Percentiles rank a stretch among this genome's conserved stretches.
phyloP scores from a whole-genome alignment of 2,113 vertebrate genomes.

The Heterotilapia buettikoferi region DNA sequence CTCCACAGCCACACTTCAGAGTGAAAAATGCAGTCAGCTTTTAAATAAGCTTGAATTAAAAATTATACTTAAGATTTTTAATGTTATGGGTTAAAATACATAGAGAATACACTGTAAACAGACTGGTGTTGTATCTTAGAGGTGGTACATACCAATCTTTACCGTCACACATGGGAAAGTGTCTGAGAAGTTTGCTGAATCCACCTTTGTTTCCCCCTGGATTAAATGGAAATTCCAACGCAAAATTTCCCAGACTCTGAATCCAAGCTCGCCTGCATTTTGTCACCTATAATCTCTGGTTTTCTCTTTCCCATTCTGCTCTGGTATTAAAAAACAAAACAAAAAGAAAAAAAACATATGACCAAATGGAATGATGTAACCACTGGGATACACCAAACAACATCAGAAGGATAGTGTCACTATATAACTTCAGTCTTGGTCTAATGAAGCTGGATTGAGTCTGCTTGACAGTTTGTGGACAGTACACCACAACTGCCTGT shows the following conservation, averaged over 20 bases:
- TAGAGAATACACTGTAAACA: not conserved
- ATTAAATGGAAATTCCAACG: not conserved
- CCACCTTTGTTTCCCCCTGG: not conserved
- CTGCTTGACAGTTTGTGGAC: slow-evolving; percentile 2
- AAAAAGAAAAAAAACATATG: not conserved
- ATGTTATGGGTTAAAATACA: not conserved
- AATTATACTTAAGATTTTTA: not conserved
- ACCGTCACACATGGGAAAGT: not conserved
- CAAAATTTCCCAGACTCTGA: not conserved
- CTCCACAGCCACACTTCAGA: not conserved
- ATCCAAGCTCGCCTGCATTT: not conserved
- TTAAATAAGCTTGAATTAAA: not conserved
- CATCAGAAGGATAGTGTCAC: not conserved
- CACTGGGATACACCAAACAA: not conserved
- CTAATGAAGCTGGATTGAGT: not conserved
- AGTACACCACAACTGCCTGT: not conserved
- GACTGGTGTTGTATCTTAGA: not conserved
- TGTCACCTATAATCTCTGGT: not conserved
- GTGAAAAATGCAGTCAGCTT: not conserved
- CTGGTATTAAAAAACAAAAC: not conserved
- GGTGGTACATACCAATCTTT: not conserved
- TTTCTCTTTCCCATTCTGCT: not conserved
- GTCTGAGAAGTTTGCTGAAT: not conserved
- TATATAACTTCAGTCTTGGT: not conserved
- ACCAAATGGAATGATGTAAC: not conserved